Evolutionary conservation across 2,113 vertebrate genomes (phyloP).

Genomic region (Chlorodrepanis virens): DNA sequence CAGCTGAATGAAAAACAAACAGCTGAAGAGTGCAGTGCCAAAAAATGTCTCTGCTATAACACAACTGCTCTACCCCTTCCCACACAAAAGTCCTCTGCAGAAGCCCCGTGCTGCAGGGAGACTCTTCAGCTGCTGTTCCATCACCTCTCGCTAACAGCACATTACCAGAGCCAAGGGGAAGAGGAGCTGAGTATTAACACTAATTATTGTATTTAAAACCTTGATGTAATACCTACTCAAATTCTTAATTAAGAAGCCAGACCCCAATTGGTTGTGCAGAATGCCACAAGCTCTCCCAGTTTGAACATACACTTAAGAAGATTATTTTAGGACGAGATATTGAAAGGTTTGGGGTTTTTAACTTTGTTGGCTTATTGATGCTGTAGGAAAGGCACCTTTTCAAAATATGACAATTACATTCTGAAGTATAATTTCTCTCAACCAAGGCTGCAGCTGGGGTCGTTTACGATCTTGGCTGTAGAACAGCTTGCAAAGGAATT

Average conservation of each 20-base stretch:
- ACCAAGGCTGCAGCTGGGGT: constrained; percentile 27
- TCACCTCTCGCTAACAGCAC: background rate
- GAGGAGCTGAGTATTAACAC: background rate
- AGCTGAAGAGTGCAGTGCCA: background rate
- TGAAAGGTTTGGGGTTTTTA: background rate
- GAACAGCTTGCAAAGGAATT: constrained; percentile 5
- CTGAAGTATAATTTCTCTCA: constrained; percentile 32
- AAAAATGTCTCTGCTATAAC: background rate
- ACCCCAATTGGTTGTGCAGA: background rate
- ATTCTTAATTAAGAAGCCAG: background rate
- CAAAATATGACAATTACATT: constrained; percentile 23
- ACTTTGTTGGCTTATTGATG: constrained; percentile 22
- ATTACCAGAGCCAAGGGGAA: background rate
- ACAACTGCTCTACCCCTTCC: background rate
- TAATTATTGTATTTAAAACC: constrained; percentile 14
- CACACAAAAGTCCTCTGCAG: background rate
- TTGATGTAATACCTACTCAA: background rate
- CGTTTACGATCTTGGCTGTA: background rate
- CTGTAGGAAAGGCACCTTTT: constrained; percentile 49
- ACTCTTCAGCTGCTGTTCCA: background rate
- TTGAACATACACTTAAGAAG: background rate
- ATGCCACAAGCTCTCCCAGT: background rate
- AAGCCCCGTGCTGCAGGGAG: background rate
- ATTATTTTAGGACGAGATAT: constrained; percentile 2
- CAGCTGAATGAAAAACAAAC: background rate